These are phyloP conservation scores for Resseliella maxima DNA, from an alignment of 2,888 invertebrate genomes.

Conservation along the genomic window DNA sequence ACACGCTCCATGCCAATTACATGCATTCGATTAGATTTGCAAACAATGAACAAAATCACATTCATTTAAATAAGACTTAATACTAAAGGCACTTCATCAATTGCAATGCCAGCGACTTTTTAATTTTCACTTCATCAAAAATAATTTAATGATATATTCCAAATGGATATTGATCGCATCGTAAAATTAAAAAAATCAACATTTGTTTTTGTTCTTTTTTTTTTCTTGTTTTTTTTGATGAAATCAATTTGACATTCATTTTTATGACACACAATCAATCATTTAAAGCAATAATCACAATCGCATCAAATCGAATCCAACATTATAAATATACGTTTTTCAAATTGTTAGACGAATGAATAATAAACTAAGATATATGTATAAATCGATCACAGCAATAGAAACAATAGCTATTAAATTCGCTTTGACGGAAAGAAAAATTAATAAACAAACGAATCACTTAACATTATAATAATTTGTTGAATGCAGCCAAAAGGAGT, in stretches of 20 bases:
- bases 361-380: not conserved
- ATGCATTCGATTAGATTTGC: not conserved
- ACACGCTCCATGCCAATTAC: not conserved
- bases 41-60: not conserved
- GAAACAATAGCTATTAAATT: not conserved
- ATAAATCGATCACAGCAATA: not conserved
- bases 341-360: not conserved
- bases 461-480: constrained; percentile 31
- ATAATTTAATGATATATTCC: not conserved
- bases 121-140: constrained; percentile 9
- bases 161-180: not conserved
- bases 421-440: not conserved
- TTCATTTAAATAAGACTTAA: not conserved
- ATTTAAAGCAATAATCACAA: not conserved
- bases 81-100: not conserved
- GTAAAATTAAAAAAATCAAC: not conserved
- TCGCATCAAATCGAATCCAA: not conserved
- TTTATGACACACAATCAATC: constrained; percentile 11
- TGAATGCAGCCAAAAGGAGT: not conserved
- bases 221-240: not conserved
- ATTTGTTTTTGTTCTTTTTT: no score
- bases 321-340: not conserved
- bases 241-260: not conserved
- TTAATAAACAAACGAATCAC: constrained; percentile 33
- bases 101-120: not conserved